Evolutionary conservation across 2,888 invertebrate genomes (phyloP), one percentile per base, ranked within the genome.

Genomic region (Macrophya annulata): DNA sequence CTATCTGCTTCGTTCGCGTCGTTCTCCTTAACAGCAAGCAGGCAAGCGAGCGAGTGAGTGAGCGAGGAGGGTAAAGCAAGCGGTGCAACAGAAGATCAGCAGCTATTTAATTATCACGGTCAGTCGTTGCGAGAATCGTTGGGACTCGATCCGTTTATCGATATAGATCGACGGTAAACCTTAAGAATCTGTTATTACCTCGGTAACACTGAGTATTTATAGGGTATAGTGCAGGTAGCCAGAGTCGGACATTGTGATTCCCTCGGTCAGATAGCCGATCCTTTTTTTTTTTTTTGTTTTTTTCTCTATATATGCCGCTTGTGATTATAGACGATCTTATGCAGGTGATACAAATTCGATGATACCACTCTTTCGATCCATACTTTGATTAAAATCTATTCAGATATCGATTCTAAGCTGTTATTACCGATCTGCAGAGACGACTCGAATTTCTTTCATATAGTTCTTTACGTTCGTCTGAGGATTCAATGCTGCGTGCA

Each of bases 111-210:
- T 81, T 81, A 81, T 81, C 81, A 62, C 81, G 81, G 62, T 77
- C 77, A 31, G 31, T 55, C 77, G 72, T 45, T 74, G 59, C 81
- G 55, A n/a, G 72, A 40, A n/a, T 21, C 62, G 62, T 31, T 48
- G 43, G 21, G 37, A 81, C 81, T 62, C 81, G 43, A 81, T 43
- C 31, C 81, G 40, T 81, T 81, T 25, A 43, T 81, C 85, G 87
- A 88, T 88, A 87, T 83, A 68, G 86, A 90, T 90, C 90, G 88
- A 87, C 86, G 87, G 87, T 87, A 88, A 88, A 86, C 85, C 87
- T 72, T 86, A 81, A 79, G 85, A 87, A 90, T 90, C 88, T 89
- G 89, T 90, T 90, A 90, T 90, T 90, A 90, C 86, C 86, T 81
- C 74, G 86, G 85, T 88, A 86, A 87, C 86, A 85, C 86, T n/a